A percentile compares a stretch with the other conserved stretches of the same genome.
phyloP scores from a whole-genome alignment of 2,888 invertebrate species.

The Cyclophora albipunctata region DNA sequence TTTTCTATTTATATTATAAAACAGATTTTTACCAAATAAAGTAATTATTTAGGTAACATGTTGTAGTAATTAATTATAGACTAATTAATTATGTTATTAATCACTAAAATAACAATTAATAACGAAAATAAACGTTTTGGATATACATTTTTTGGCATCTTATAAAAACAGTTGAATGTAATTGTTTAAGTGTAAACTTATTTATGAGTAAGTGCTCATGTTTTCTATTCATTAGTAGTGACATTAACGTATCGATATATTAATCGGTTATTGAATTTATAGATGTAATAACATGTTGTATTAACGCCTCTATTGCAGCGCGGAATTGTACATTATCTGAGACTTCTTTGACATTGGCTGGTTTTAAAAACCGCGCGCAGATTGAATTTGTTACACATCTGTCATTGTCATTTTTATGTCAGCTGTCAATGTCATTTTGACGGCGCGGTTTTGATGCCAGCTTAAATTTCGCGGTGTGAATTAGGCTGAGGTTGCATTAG shows the following conservation, averaged over 20 bases:
- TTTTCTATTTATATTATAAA: conserved; percentile 25
- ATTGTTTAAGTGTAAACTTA: conserved; percentile 48
- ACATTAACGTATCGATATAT: conserved; percentile 38
- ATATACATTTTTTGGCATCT: conserved; percentile 17
- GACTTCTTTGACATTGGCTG: conserved; percentile 1
- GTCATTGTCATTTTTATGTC: not conserved
- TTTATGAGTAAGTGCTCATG: conserved; percentile 67
- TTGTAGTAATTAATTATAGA: conserved; percentile 14
- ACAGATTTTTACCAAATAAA: conserved; percentile 14
- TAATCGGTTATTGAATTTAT: conserved; percentile 68
- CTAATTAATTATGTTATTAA: conserved; percentile 15
- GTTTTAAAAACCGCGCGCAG: not conserved
- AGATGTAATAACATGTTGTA: conserved; percentile 60
- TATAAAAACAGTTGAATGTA: conserved; percentile 15
- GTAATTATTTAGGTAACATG: conserved; percentile 7
- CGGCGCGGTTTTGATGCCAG: not conserved
- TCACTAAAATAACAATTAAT: conserved; percentile 7
- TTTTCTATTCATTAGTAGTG: conserved; percentile 68
- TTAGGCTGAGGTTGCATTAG: conserved; percentile 40
- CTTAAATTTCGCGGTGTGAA: not conserved
- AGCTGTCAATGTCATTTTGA: not conserved
- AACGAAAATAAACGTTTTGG: conserved; percentile 11
- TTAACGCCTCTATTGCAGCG: conserved; percentile 21
- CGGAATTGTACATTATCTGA: conserved; percentile 5
- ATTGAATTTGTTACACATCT: too few species aligned